Conservation (phyloP, 2,888 invertebrate genomes). For the Clepsis dumicolana region DNA sequence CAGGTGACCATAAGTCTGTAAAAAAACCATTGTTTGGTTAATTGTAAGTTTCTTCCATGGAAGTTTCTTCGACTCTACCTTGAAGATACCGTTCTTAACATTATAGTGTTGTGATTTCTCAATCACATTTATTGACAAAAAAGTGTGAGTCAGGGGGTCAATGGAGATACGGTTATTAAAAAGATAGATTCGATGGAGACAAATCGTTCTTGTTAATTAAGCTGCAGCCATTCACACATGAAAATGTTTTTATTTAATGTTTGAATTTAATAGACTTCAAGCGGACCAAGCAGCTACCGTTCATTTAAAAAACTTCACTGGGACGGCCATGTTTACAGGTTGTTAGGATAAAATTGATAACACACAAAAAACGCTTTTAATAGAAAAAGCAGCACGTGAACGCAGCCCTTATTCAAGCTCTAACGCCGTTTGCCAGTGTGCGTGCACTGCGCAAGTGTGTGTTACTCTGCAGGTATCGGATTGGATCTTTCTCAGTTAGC, state of each 20-base stretch:
- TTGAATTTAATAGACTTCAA: neutral
- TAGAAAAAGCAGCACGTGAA: conserved; percentile 62
- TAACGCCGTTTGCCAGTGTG: conserved; percentile 58
- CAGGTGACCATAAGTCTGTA: too few relatives aligned
- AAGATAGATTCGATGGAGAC: neutral
- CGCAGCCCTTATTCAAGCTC: conserved; percentile 74
- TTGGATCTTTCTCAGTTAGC: conserved; percentile 73
- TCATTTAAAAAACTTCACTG: neutral
- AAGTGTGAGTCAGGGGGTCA: neutral
- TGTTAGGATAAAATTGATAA: conserved; percentile 2
- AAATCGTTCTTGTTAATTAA: too few relatives aligned
- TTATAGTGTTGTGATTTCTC: neutral
- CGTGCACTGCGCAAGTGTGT: conserved; percentile 72
- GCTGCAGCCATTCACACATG: too few relatives aligned
- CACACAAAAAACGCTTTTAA: conserved; percentile 17
- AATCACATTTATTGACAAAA: neutral
- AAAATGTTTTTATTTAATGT: too few relatives aligned
- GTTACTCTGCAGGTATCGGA: conserved; percentile 80
- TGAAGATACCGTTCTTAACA: neutral
- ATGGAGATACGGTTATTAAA: neutral
- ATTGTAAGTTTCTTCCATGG: too few relatives aligned
- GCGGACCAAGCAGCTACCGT: neutral
- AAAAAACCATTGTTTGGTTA: too few relatives aligned
- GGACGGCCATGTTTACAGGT: neutral
- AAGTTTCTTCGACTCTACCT: too few relatives aligned